Evolutionary conservation across 2,113 vertebrate species (phyloP).

Genomic region (Chaetops frenatus): DNA sequence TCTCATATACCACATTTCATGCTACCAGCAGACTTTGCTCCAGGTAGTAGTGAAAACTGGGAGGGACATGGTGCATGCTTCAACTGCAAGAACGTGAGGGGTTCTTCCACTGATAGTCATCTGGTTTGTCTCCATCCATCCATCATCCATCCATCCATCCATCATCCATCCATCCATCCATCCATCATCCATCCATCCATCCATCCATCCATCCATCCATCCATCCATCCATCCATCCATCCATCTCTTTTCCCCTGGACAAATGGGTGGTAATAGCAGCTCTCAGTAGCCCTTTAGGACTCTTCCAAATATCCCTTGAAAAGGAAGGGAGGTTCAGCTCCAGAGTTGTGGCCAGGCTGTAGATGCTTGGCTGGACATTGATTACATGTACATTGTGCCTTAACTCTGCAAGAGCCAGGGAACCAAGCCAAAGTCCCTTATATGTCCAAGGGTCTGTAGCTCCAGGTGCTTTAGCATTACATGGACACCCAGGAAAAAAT

Average conservation of each 20-base stretch:
- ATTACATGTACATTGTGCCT: neutral
- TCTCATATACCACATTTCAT: neutral
- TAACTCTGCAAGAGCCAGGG: neutral
- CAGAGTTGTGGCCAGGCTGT: neutral
- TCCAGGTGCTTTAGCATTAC: neutral
- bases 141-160: rapidly evolving
- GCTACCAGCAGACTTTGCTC: neutral
- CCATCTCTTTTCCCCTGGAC: neutral
- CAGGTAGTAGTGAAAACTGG: neutral
- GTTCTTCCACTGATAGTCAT: neutral
- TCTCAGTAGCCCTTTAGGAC: neutral
- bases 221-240: neutral
- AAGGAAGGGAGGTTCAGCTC: neutral
- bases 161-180: neutral
- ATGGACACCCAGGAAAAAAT: neutral
- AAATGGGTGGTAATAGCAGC: neutral
- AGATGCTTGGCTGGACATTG: neutral
- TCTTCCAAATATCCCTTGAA: neutral
- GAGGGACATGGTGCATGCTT: neutral
- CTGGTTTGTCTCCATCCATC: neutral
- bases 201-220: neutral
- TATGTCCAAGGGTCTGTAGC: neutral
- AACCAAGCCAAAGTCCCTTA: neutral
- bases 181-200: neutral
- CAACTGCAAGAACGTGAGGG: neutral